These are phyloP conservation scores for Xanthostigma xanthostigma DNA, from an alignment of 2,888 invertebrate species.

Conservation along the genomic window DNA sequence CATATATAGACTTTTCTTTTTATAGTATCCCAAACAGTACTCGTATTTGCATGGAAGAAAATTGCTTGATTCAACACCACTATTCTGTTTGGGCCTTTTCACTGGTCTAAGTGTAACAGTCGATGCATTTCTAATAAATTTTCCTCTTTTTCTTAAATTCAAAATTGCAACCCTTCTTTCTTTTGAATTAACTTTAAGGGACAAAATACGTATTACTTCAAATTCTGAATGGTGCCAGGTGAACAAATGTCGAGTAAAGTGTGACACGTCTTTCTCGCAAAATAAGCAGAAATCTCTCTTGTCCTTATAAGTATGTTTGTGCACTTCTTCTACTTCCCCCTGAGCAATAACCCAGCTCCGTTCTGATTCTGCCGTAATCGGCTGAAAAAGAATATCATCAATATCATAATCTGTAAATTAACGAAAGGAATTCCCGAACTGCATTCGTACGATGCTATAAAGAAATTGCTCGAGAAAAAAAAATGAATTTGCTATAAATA, in stretches of 20 bases:
- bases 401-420: too few species aligned
- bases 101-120: conserved; percentile 6
- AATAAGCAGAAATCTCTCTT: conserved; percentile 5
- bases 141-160: conserved; percentile 6
- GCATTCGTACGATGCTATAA: too few species aligned
- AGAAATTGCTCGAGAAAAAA: too few species aligned
- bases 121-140: conserved; percentile 8
- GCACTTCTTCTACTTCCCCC: too few species aligned
- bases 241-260: conserved; percentile 4
- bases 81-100: conserved; percentile 3
- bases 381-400: too few species aligned
- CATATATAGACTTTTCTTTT: conserved; percentile 6
- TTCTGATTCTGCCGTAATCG: too few species aligned
- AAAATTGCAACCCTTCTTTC: background rate
- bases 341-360: too few species aligned
- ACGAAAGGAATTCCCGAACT: too few species aligned
- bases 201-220: background rate
- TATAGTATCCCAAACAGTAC: conserved; percentile 10
- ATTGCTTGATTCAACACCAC: conserved; percentile 1
- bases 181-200: conserved; percentile 1
- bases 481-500: too few species aligned
- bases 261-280: conserved; percentile 5
- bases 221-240: conserved; percentile 3
- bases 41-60: conserved; percentile 7
- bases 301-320: too few species aligned